Conservation (phyloP, 2,113 vertebrate genomes). For the Phylloscopus trochiloides region DNA sequence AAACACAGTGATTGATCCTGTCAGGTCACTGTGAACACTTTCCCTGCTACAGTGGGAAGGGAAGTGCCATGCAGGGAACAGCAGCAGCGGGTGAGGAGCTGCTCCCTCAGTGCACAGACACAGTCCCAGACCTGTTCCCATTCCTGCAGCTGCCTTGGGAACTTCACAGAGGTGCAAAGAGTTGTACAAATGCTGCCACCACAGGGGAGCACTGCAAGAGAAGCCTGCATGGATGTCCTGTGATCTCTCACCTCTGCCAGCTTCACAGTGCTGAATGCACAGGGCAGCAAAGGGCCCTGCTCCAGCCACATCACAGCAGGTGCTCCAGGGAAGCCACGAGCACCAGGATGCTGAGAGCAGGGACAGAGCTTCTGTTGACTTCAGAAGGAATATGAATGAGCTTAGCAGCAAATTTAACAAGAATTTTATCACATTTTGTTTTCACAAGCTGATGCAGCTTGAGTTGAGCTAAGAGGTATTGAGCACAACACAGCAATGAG, state of each 20-base stretch:
- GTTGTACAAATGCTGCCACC: background rate
- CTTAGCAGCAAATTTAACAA: background rate
- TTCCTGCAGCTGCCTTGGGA: background rate
- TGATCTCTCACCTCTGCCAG: background rate
- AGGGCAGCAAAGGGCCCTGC: background rate
- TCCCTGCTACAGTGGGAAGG: background rate
- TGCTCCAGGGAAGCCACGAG: fast-evolving
- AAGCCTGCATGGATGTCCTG: too few relatives aligned
- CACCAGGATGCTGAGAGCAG: background rate
- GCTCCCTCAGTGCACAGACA: background rate
- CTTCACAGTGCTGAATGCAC: background rate
- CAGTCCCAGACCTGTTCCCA: background rate
- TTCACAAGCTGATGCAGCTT: background rate
- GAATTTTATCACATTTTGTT: background rate
- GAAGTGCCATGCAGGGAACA: fast-evolving
- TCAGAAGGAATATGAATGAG: background rate
- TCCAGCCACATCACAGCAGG: background rate
- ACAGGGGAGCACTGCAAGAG: background rate
- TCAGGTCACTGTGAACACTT: background rate
- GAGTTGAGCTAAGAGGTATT: background rate
- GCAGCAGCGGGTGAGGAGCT: background rate
- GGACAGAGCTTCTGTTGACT: background rate
- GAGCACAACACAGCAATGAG: background rate
- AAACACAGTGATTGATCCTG: background rate
- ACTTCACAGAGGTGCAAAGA: background rate